phyloP scores from a whole-genome alignment of 1,140 invertebrate genomes.

The Cydia pomonella region DNA sequence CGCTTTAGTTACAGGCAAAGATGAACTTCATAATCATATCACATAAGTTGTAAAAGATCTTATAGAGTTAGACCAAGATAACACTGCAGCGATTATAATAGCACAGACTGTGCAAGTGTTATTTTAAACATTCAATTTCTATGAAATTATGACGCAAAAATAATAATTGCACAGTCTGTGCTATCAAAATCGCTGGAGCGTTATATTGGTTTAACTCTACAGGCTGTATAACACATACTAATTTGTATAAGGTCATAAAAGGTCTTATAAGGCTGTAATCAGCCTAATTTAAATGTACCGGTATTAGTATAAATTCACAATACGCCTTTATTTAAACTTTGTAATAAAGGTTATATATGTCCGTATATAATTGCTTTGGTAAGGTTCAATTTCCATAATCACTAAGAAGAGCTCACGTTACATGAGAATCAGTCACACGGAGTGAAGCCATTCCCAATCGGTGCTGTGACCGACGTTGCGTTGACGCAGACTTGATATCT shows the following conservation, averaged over 20 bases:
- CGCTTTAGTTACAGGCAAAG: not conserved
- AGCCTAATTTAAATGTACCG: too few relatives aligned
- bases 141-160: too few relatives aligned
- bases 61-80: too few relatives aligned
- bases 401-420: not conserved
- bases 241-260: too few relatives aligned
- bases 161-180: too few relatives aligned
- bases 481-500: constrained; percentile 62
- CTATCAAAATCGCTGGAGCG: too few relatives aligned
- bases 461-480: constrained; percentile 70
- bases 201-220: too few relatives aligned
- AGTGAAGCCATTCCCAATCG: constrained; percentile 65
- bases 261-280: too few relatives aligned
- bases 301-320: too few relatives aligned
- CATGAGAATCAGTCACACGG: constrained; percentile 41
- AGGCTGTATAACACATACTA: not conserved
- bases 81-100: too few relatives aligned
- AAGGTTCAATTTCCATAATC: not conserved
- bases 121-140: too few relatives aligned
- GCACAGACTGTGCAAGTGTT: too few relatives aligned
- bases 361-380: not conserved
- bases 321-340: not conserved
- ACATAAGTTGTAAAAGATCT: not conserved
- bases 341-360: not conserved
- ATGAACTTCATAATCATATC: not conserved